Base-by-base conservation (phyloP, 1,140 invertebrate species). In the Brachystomella parvula region DNA sequence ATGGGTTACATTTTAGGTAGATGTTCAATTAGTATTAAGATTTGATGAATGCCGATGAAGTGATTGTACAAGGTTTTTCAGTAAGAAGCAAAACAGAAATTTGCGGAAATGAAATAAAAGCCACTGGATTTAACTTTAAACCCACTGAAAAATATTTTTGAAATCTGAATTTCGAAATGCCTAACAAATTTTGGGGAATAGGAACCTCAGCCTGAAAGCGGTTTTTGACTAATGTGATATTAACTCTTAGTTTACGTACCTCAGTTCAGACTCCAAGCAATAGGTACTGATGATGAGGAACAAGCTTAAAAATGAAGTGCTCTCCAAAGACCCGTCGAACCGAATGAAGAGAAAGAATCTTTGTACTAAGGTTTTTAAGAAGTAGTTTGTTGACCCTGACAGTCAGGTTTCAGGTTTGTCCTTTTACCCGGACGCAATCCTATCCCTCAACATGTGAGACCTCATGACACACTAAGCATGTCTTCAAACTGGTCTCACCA, bases 311-410 rank as follows among this genome's bases (percentile, higher is more conserved):
- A 39, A n/a, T n/a, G 35, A 39, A 39, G 6, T 9, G 35, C 61
- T 70, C 62, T 47, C 65, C 63, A 26, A 47, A 58, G 66, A 56
- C 44, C 64, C 65, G 53, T 47, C 57, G 49, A 66, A 66, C 64
- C 64, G 58, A 70, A 66, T 73, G 68, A 66, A 49, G n/a, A 26
- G 44, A 61, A 63, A 66, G 71, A 72, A 68, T 70, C 67, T 72
- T 61, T 61, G 68, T 68, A 73, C 71, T 73, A 70, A 70, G 69
- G 68, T 70, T 73, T 73, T 73, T 73, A 70, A 73, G 67, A 73
- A 71, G 71, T 69, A 67, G 71, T 70, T 72, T 70, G 63, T 70
- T 73, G 71, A 73, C 71, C 69, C 67, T 70, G 56, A 24, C 47
- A 69, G 21, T 6, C 15, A 12, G 24, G 49, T 15, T 53, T 68